These are phyloP conservation scores for Anarhynchus alexandrinus DNA, from an alignment of 2,113 vertebrate species.

Conservation along the genomic window DNA sequence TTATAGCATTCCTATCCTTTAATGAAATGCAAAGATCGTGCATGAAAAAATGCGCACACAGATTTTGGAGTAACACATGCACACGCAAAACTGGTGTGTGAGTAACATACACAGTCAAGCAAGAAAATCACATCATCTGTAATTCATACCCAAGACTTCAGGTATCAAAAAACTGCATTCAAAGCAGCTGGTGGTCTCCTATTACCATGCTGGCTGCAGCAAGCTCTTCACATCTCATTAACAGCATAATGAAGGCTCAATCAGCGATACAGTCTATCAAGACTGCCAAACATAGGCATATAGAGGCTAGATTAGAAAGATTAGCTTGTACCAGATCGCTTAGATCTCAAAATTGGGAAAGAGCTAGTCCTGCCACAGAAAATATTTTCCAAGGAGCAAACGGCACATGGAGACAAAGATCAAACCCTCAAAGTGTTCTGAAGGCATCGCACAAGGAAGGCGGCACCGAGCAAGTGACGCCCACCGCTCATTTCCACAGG, in stretches of 20 bases:
- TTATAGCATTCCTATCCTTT: neutral
- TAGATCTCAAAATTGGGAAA: neutral
- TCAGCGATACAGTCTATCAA: constrained; percentile 21
- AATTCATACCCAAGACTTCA: constrained; percentile 30
- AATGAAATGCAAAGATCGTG: constrained; percentile 22
- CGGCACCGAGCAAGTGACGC: neutral
- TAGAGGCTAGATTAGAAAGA: neutral
- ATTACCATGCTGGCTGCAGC: constrained; percentile 20
- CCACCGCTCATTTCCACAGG: neutral
- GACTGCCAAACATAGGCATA: constrained; percentile 11
- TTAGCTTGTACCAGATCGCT: neutral
- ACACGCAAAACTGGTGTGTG: neutral
- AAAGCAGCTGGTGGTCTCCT: constrained; percentile 30
- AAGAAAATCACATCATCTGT: constrained; percentile 30
- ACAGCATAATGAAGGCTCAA: constrained; percentile 46
- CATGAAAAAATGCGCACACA: neutral
- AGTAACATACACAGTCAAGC: neutral
- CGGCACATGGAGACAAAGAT: fast-evolving
- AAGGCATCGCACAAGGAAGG: neutral
- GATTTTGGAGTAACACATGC: neutral
- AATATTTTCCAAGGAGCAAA: neutral
- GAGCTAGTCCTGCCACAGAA: neutral
- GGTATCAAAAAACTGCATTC: constrained; percentile 11
- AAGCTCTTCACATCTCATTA: constrained; percentile 68
- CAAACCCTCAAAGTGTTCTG: neutral